Conservation (phyloP, 2,888 invertebrate species). For the Coelogynopora nodosa region DNA sequence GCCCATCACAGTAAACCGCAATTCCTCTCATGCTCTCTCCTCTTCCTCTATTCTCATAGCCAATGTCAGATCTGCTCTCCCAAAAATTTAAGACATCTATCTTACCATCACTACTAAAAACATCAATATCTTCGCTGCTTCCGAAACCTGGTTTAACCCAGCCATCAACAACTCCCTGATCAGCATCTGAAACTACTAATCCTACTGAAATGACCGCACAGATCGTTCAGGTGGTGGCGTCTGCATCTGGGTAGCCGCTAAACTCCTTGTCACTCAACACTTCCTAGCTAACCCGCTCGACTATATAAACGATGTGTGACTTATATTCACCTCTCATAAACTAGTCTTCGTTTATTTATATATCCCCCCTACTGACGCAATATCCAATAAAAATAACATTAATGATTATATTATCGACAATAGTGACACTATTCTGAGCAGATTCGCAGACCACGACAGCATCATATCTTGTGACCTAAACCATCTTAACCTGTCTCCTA, state of each 20-base stretch:
- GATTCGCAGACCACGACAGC: neutral
- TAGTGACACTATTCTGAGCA: neutral
- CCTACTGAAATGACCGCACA: too few relatives aligned
- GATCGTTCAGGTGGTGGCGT: too few relatives aligned
- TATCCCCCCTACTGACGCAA: too few relatives aligned
- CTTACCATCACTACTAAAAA: neutral
- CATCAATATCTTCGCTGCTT: neutral
- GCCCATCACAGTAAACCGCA: slow-evolving; percentile 3
- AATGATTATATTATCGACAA: too few relatives aligned
- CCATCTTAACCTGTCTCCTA: neutral
- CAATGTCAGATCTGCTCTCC: neutral
- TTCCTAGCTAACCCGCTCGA: too few relatives aligned
- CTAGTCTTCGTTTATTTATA: too few relatives aligned
- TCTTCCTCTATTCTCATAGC: slow-evolving; percentile 7
- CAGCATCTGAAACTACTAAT: too few relatives aligned
- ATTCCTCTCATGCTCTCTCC: slow-evolving; percentile 1
- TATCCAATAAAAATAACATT: too few relatives aligned
- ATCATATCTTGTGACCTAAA: neutral
- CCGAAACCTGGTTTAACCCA: neutral
- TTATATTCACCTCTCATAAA: too few relatives aligned
- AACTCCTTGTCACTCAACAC: too few relatives aligned
- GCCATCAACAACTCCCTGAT: neutral
- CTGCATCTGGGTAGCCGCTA: too few relatives aligned
- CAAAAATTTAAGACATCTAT: neutral
- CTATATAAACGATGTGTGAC: too few relatives aligned